These are phyloP conservation scores for Luperina nickerlii DNA, from an alignment of 2,888 invertebrate species.

Conservation along the genomic window DNA sequence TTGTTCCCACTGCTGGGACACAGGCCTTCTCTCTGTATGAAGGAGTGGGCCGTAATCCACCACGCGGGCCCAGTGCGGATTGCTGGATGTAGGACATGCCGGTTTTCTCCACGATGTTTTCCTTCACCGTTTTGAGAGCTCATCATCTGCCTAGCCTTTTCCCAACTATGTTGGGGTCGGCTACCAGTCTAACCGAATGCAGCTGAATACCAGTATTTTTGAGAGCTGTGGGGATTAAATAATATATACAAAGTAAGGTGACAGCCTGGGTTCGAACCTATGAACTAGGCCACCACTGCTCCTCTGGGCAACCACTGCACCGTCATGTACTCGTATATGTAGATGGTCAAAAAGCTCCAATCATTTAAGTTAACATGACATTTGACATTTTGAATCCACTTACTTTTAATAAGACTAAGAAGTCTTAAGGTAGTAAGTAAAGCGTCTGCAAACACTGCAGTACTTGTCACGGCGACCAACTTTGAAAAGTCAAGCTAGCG, in stretches of 20 bases:
- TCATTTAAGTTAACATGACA: background rate
- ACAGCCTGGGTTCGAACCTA: background rate
- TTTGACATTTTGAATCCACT: slow-evolving; percentile 14
- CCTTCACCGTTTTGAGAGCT: background rate
- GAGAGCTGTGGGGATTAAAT: background rate
- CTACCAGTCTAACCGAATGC: no score
- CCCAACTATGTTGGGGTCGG: no score
- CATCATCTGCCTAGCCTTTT: no score
- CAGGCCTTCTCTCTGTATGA: no score
- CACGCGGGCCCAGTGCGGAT: no score
- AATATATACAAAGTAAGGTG: no score
- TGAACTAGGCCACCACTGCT: background rate
- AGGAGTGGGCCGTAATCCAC: no score
- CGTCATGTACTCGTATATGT: no score
- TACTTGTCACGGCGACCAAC: slow-evolving; percentile 47
- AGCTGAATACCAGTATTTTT: no score
- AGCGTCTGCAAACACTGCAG: slow-evolving; percentile 38
- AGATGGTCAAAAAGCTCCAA: background rate
- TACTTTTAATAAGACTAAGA: slow-evolving; percentile 15
- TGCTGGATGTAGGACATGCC: no score
- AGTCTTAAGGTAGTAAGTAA: slow-evolving; percentile 18
- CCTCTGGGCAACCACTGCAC: background rate
- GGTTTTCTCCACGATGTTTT: no score
- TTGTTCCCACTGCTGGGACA: no score
- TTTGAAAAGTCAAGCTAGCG: slow-evolving; percentile 57